Conservation (phyloP, 1,140 invertebrate genomes). For the Dinoponera quadriceps region DNA sequence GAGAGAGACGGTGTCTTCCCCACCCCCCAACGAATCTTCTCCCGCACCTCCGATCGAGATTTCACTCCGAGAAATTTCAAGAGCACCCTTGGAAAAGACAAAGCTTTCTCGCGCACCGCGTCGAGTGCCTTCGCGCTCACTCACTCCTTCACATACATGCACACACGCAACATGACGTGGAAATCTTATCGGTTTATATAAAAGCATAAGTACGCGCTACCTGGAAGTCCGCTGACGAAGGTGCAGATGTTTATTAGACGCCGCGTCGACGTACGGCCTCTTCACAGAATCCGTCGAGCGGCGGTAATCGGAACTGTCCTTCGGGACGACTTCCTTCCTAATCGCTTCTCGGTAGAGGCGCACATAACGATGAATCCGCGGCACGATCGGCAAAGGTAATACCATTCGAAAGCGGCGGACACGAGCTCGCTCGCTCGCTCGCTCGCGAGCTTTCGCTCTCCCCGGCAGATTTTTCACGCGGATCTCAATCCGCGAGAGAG, state of each 20-base stretch:
- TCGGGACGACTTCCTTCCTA: slow-evolving; percentile 31
- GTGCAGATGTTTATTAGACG: slow-evolving; percentile 12
- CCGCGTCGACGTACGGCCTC: neutral
- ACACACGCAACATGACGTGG: neutral
- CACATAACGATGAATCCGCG: slow-evolving; percentile 25
- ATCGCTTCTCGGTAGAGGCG: slow-evolving; percentile 36
- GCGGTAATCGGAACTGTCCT: slow-evolving; percentile 36
- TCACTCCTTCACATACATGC: too few species aligned
- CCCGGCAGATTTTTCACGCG: neutral
- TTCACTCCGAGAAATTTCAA: too few species aligned
- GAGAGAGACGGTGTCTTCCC: too few species aligned
- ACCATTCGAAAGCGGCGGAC: slow-evolving; percentile 29
- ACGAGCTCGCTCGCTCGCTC: neutral
- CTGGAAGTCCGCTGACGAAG: slow-evolving; percentile 13
- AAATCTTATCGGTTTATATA: neutral
- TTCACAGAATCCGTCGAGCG: slow-evolving; percentile 42
- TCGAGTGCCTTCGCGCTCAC: too few species aligned
- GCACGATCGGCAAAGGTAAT: neutral
- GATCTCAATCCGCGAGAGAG: slow-evolving; percentile 1
- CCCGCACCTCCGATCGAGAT: too few species aligned
- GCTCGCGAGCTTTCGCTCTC: neutral
- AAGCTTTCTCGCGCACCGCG: too few species aligned
- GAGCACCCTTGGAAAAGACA: too few species aligned
- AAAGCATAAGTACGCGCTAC: neutral
- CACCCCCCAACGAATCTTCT: too few species aligned